A percentile compares a stretch with the other conserved stretches of the same genome.
Conservation (phyloP, 1,140 invertebrate genomes). For the Zaprionus lachaisei region DNA sequence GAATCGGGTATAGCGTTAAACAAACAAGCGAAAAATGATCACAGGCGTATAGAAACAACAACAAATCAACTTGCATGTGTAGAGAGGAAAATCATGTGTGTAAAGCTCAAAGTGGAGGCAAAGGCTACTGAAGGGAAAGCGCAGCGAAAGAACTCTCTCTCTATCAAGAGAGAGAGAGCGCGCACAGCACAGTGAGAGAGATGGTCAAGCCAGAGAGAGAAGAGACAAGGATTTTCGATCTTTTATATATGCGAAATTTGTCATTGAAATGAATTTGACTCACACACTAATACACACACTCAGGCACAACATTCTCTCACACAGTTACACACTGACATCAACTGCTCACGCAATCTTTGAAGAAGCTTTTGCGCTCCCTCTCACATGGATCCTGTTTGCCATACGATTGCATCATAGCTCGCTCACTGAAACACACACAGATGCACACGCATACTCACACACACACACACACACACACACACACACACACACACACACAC, state of each 20-base stretch:
- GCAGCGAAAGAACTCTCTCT: constrained; percentile 12
- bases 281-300: constrained; percentile 32
- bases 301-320: constrained; percentile 10
- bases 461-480: constrained; percentile 13
- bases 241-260: constrained; percentile 58
- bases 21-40: constrained; percentile 78
- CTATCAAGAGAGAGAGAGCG: constrained; percentile 14
- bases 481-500: not conserved
- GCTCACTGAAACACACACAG: constrained; percentile 48
- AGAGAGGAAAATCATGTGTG: constrained; percentile 45
- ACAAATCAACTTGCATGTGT: constrained; percentile 45
- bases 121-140: not conserved
- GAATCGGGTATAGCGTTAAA: constrained; percentile 63
- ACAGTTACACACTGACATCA: constrained; percentile 6
- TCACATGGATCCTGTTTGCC: constrained; percentile 46
- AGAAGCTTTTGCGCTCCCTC: constrained; percentile 46
- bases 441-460: constrained; percentile 2
- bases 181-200: constrained; percentile 11
- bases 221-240: constrained; percentile 44
- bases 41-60: constrained; percentile 38
- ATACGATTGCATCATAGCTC: constrained; percentile 72
- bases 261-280: constrained; percentile 72
- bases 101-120: constrained; percentile 46
- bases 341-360: constrained; percentile 54
- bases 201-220: constrained; percentile 21